Base-by-base conservation (phyloP, 2,113 vertebrate species). In the Festucalex cinctus region DNA sequence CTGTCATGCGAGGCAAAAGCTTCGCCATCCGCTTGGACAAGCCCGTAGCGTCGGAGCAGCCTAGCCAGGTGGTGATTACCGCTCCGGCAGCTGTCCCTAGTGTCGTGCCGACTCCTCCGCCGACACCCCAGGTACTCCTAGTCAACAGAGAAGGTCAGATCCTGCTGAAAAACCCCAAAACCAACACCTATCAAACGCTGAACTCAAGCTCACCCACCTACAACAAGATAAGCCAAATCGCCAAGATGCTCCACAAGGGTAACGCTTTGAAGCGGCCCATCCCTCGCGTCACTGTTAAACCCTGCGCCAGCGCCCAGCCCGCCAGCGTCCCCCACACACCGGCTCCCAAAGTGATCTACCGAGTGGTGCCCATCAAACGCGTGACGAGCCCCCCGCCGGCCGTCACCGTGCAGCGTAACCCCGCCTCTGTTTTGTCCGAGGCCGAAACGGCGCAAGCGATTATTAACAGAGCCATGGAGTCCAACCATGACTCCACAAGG, bases 81-180 rank as follows among this genome's bases (percentile, higher is more conserved):
- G 71, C 51, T 43, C 66, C 71, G 59, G 59, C 76, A 0, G 78
- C 69, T 6, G 35, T 51, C 20, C 7, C 66, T 3, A 64, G 68
- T 54, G 16, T 75, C 0, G 14, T 70, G 10, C 78, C 78, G 8
- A 74, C 70, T 0, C 26, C 41, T 1, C 6, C 77, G 53, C 41
- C 82, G 0, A 16, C 68, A 12, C 93, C 89, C 26, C 93, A 94
- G 63, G 91, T 96, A 63, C 87, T 95, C 17, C 88, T 95, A 3
- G 90, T 96, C 57, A 96, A 95, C 85, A 90, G 94, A 22, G 80
- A 93, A 37, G 93, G 94, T 14, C 94, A 93, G 79, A 91, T 96
- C 73, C 91, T 95, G 16, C 81, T 95, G 65, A 95, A 94, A 83
- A 90, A 95, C 85, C 88, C 86, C 0, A 77, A 69, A 48, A 76